Percentiles rank a stretch among this genome's conserved stretches.
Evolutionary conservation across 35 echinoderm and acorn worm species (phyloP).

Genomic region (Holothuria glaberrima): DNA sequence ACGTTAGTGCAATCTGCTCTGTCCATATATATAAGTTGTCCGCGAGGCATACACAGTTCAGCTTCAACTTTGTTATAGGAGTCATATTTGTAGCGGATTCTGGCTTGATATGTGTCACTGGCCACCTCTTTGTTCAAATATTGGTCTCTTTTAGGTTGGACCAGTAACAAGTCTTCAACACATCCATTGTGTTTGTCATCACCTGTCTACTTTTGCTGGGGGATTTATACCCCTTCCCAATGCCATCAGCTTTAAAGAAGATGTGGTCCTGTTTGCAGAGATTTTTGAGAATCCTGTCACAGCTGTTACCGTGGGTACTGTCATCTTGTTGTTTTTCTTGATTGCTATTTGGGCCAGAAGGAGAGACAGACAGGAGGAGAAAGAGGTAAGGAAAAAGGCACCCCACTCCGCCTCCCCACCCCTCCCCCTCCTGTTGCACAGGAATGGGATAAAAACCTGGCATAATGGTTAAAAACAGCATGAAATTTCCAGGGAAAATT

Average conservation of each 20-base stretch:
- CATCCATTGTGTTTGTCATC: conserved; percentile 82
- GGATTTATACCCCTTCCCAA: conserved; percentile 84
- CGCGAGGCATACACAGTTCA: no score
- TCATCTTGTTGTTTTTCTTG: conserved; percentile 62
- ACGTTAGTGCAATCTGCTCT: no score
- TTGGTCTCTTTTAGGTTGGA: conserved; percentile 61
- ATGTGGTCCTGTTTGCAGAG: conserved; percentile 68
- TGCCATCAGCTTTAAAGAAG: conserved; percentile 66
- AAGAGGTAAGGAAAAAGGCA: conserved; percentile 59
- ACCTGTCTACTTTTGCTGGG: conserved; percentile 79
- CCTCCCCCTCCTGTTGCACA: no score
- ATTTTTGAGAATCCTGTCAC: conserved; percentile 86
- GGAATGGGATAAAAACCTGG: no score
- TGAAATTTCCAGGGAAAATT: no score
- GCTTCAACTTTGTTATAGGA: no score
- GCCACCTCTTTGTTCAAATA: background rate
- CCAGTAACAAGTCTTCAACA: conserved; percentile 60
- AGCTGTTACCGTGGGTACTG: conserved; percentile 56
- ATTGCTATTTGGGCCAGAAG: conserved; percentile 73
- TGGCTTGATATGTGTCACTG: no score
- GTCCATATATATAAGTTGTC: no score
- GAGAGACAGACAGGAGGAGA: conserved; percentile 62
- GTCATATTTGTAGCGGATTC: no score
- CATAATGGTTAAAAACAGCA: no score
- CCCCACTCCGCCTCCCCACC: no score